Evolutionary conservation across 1,140 invertebrate genomes (phyloP).

Genomic region (Drosophila tsacasi): DNA sequence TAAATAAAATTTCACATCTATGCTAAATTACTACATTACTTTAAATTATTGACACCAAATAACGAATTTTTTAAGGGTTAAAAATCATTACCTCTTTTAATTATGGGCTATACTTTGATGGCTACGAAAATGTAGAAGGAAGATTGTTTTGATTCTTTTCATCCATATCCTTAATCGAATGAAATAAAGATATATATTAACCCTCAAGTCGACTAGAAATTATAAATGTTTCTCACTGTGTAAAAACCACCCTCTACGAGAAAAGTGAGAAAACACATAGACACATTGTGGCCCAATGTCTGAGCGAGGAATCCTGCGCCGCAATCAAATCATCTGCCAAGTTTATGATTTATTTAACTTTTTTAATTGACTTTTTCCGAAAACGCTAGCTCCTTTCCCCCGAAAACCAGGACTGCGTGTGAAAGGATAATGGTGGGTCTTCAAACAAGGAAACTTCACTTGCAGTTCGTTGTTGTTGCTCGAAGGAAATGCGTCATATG

Average conservation of each 20-base stretch:
- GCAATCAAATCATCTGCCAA: slow-evolving; percentile 85
- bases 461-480: slow-evolving; percentile 46
- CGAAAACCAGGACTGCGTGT: slow-evolving; percentile 66
- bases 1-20: neutral
- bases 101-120: neutral
- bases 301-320: slow-evolving; percentile 67
- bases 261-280: slow-evolving; percentile 26
- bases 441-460: slow-evolving; percentile 72
- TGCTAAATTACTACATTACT: neutral
- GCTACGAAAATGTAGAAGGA: neutral
- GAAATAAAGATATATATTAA: neutral
- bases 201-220: neutral
- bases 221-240: slow-evolving; percentile 5
- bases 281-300: slow-evolving; percentile 60
- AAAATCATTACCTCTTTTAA: neutral
- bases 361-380: slow-evolving; percentile 85
- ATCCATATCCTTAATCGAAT: neutral
- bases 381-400: slow-evolving; percentile 31
- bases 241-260: slow-evolving; percentile 12
- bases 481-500: slow-evolving; percentile 69
- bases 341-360: slow-evolving; percentile 85
- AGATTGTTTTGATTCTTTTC: neutral
- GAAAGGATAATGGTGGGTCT: slow-evolving; percentile 82
- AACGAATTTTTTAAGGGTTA: neutral
- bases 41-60: neutral